phyloP scores from a whole-genome alignment of 1,140 invertebrate species.

The Bombus confusus region DNA sequence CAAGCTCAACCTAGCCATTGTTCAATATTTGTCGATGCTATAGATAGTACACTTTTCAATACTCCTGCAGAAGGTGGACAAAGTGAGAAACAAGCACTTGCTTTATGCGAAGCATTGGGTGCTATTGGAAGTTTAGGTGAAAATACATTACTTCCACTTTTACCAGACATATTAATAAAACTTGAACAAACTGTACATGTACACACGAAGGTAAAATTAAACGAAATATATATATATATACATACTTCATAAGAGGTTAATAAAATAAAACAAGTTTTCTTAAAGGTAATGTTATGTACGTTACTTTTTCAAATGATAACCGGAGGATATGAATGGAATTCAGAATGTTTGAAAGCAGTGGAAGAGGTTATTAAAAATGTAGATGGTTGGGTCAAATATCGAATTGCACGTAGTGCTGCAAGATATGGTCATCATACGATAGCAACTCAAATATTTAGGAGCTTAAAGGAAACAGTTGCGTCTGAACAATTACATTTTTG shows the following conservation, averaged over 20 bases:
- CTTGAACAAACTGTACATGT: slow-evolving; percentile 78
- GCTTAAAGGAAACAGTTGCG: slow-evolving; percentile 89
- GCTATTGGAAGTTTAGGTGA: slow-evolving; percentile 88
- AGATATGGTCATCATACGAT: slow-evolving; percentile 92
- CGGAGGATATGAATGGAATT: slow-evolving; percentile 84
- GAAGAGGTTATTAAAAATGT: slow-evolving; percentile 84
- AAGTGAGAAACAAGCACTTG: slow-evolving; percentile 76
- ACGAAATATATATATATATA: not conserved
- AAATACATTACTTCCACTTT: slow-evolving; percentile 83
- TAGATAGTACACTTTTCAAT: slow-evolving; percentile 83
- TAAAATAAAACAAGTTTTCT: slow-evolving; percentile 37
- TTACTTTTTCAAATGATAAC: slow-evolving; percentile 92
- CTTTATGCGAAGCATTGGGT: slow-evolving; percentile 87
- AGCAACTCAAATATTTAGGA: slow-evolving; percentile 86
- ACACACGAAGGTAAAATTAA: slow-evolving; percentile 75
- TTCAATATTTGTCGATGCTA: slow-evolving; percentile 85
- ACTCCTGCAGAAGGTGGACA: slow-evolving; percentile 70
- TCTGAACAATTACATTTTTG: slow-evolving; percentile 96
- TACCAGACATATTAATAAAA: slow-evolving; percentile 84
- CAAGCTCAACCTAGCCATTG: slow-evolving; percentile 84
- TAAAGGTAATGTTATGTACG: slow-evolving; percentile 88
- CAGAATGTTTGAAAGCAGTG: slow-evolving; percentile 83
- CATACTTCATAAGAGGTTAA: not conserved
- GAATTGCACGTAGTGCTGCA: slow-evolving; percentile 92
- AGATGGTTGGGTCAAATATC: slow-evolving; percentile 93